Evolutionary conservation across 2,888 invertebrate genomes (phyloP), one percentile per base, ranked within the genome.

Genomic region (Smittia sp.): DNA sequence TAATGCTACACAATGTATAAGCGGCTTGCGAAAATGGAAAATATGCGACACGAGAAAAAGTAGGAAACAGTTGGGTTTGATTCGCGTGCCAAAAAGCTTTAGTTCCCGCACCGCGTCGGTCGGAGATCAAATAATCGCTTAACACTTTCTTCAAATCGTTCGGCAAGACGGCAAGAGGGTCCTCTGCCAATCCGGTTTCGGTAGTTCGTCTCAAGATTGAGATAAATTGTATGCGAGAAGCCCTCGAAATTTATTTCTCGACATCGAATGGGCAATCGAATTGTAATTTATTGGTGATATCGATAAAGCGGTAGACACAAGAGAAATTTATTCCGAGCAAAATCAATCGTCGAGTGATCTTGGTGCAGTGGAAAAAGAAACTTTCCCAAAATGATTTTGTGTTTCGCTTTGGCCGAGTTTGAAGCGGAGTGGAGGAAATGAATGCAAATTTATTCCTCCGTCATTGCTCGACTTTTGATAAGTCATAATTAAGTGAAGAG

Each of bases 31-130:
- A 58, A 58, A 58, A 7, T 63, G 52, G 25, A 63, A 63, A 63
- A 63, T 24, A 27, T 63, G 63, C 15, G 22, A 32, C 65, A 39
- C 67, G 9, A 15, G 22, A 46, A 25, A 46, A 52, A 69, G 41
- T 27, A 25, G 25, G 63, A 52, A 52, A 52, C 38, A 72, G 72
- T 72, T 72, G 58, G 38, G 54, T 25, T 54, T 62, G 38, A 72
- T 72, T 72, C 72, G 72, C 72, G 72, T 72, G 72, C 72, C 72
- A 62, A 72, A 72, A 62, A 72, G 72, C 62, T 72, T 72, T 72
- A 39, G 22, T 32, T 41, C 27, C 22, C 32, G 22, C 20, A 18
- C 38, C 72, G 58, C 22, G 24, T 66, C 15, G 39, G 20, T 39
- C 25, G 24, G 22, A 38, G 20, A 20, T 39, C 25, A 38, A n/a